Percentiles rank a stretch among this genome's conserved stretches.
These are phyloP conservation scores for Drosophila pseudotalamancana DNA, from an alignment of 2,888 invertebrate species.

Conservation along the genomic window DNA sequence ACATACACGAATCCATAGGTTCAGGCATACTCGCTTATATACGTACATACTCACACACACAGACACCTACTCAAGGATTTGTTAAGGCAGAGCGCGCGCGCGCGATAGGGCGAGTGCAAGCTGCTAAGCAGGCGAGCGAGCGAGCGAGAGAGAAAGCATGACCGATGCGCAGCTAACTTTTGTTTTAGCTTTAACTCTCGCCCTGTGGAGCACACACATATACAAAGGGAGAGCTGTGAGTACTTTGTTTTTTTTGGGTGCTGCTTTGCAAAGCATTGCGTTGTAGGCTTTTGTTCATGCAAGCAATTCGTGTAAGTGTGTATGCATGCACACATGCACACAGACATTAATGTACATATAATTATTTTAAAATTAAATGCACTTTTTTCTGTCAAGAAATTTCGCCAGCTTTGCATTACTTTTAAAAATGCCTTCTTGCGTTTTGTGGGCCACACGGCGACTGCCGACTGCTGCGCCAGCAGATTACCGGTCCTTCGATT, in stretches of 20 bases:
- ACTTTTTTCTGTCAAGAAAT: constrained; percentile 28
- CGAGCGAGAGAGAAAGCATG: constrained; percentile 10
- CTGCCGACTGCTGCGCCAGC: constrained; percentile 45
- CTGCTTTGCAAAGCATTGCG: constrained; percentile 31
- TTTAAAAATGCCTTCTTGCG: constrained; percentile 37
- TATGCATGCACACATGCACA: neutral
- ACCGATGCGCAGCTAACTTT: constrained; percentile 59
- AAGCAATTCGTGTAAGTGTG: constrained; percentile 38
- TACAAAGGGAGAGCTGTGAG: constrained; percentile 4
- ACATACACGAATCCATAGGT: neutral
- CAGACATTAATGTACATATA: neutral
- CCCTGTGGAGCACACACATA: constrained; percentile 6
- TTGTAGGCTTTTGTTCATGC: constrained; percentile 57
- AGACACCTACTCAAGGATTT: constrained; percentile 3
- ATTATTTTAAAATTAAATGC: constrained; percentile 21
- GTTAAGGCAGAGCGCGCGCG: constrained; percentile 3
- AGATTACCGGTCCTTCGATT: constrained; percentile 28
- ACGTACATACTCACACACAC: constrained; percentile 1
- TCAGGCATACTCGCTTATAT: neutral
- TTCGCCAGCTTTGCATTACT: constrained; percentile 38
- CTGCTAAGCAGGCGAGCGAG: neutral
- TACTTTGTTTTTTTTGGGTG: constrained; percentile 10
- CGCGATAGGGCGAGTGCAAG: neutral
- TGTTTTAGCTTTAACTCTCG: constrained; percentile 41
- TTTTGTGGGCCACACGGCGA: constrained; percentile 24